Evolutionary conservation across 2,797 vertebrate genomes (phyloP).

Genomic region (Microchirus variegatus): DNA sequence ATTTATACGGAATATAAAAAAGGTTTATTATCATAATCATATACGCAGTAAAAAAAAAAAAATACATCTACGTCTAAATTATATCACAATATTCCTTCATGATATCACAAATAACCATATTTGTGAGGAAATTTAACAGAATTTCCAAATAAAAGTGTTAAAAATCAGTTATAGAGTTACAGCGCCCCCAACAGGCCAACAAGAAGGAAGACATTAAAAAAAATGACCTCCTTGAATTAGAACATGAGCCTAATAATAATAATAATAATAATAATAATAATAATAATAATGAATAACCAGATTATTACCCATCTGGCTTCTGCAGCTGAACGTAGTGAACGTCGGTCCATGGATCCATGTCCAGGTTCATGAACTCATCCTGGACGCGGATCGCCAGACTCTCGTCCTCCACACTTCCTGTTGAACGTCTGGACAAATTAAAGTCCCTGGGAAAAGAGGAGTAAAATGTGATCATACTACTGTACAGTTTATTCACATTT

Average conservation of each 20-base stretch:
- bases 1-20: no score
- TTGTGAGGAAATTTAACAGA: no score
- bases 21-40: no score
- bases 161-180: no score
- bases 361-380: constrained; percentile 62
- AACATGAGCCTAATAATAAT: not conserved
- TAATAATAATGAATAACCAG: no score
- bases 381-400: constrained; percentile 64
- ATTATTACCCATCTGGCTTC: constrained; percentile 67
- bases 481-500: not conserved
- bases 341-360: constrained; percentile 85
- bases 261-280: no score
- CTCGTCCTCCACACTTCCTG: constrained; percentile 83
- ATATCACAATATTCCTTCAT: no score
- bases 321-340: constrained; percentile 88
- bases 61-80: no score
- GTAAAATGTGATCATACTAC: not conserved
- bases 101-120: no score
- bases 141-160: no score
- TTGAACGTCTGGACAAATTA: constrained; percentile 52
- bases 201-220: not conserved
- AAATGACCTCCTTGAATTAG: not conserved
- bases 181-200: not conserved
- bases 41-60: no score
- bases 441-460: constrained; percentile 52